phyloP scores from a whole-genome alignment of 64 coral and sea anemone species.

The Montipora sp. region DNA sequence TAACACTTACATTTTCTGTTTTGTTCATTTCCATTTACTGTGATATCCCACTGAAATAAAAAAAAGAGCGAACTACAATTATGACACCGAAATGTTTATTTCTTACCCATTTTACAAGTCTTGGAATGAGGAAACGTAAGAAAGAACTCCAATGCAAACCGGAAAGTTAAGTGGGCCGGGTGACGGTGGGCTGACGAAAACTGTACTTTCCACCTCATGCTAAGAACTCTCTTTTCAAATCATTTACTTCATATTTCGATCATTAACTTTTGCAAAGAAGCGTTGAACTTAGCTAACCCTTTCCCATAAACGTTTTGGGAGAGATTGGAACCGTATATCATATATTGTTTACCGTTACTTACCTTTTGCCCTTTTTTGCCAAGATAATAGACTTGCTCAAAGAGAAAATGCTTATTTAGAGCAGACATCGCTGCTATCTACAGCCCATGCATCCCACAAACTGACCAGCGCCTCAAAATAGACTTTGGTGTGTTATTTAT shows the following conservation, averaged over 20 bases:
- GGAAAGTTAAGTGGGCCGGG: too few species aligned
- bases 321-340: too few species aligned
- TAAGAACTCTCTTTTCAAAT: not conserved
- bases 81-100: not conserved
- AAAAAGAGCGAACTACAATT: not conserved
- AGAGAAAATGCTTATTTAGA: not conserved
- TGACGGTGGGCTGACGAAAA: too few species aligned
- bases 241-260: not conserved
- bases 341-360: not conserved
- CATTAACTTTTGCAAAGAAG: not conserved
- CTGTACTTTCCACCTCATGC: too few species aligned
- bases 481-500: not conserved
- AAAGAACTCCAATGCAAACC: too few species aligned
- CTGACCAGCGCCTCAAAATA: not conserved
- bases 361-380: not conserved
- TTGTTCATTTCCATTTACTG: not conserved
- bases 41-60: slow-evolving; percentile 9
- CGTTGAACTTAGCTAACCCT: not conserved
- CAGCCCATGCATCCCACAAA: not conserved
- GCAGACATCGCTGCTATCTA: not conserved
- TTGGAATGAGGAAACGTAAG: too few species aligned
- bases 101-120: not conserved
- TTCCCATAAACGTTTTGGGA: not conserved
- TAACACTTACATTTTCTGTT: slow-evolving; percentile 27
- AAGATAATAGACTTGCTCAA: slow-evolving; percentile 7